A percentile compares a stretch with the other conserved stretches of the same genome.
These are phyloP conservation scores for Liasis olivaceus DNA, from an alignment of 2,797 vertebrate genomes.

Conservation along the genomic window DNA sequence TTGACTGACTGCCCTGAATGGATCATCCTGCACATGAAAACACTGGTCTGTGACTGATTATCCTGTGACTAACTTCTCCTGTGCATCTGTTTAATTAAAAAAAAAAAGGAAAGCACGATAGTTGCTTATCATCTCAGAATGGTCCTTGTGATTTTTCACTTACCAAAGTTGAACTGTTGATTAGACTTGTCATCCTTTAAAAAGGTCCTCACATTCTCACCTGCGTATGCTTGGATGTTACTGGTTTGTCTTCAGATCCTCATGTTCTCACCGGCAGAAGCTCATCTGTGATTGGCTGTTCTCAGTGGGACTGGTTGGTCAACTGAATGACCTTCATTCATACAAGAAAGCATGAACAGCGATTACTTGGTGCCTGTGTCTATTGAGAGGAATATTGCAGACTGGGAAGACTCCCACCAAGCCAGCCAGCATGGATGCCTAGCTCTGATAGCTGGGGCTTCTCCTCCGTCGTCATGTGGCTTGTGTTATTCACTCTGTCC, in stretches of 20 bases:
- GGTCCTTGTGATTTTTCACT: constrained; percentile 27
- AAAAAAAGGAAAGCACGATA: neutral
- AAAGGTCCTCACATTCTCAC: constrained; percentile 30
- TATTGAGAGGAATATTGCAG: neutral
- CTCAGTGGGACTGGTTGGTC: constrained; percentile 30
- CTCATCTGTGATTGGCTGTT: constrained; percentile 34
- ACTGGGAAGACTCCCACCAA: neutral
- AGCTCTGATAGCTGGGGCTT: neutral
- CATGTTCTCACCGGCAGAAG: constrained; percentile 12
- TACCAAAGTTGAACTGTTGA: constrained; percentile 44
- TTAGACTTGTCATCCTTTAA: constrained; percentile 30
- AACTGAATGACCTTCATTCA: neutral
- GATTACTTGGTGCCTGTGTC: constrained; percentile 22
- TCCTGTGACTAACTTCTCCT: constrained; percentile 14
- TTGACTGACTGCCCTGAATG: constrained; percentile 8
- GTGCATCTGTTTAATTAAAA: constrained; percentile 8
- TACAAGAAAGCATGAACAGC: constrained; percentile 16
- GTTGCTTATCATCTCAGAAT: constrained; percentile 18
- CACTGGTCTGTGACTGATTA: constrained; percentile 33
- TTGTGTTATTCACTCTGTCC: neutral
- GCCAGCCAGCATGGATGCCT: constrained; percentile 26
- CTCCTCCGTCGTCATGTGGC: neutral
- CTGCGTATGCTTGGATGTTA: constrained; percentile 31
- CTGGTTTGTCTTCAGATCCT: constrained; percentile 22
- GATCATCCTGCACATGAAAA: constrained; percentile 5